phyloP scores from a whole-genome alignment of 2,888 invertebrate species.

The Erebia aethiops region DNA sequence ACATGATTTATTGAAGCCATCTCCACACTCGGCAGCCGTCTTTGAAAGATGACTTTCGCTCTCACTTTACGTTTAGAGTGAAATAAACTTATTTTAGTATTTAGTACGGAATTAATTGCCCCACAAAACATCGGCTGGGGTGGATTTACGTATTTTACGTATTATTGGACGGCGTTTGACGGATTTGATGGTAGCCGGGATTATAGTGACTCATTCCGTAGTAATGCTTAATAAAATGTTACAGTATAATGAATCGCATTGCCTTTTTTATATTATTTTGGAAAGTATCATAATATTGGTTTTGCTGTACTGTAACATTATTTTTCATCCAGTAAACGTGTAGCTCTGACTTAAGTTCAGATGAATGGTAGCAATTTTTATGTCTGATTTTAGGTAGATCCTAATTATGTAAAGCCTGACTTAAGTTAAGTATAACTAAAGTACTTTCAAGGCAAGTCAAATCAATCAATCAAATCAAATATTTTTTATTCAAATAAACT shows the following conservation, averaged over 20 bases:
- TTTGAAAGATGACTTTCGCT: slow-evolving; percentile 47
- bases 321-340: too few relatives aligned
- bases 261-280: neutral
- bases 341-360: too few relatives aligned
- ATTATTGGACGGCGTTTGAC: slow-evolving; percentile 62
- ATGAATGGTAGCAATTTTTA: too few relatives aligned
- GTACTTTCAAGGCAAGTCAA: too few relatives aligned
- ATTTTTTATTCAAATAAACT: too few relatives aligned
- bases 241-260: slow-evolving; percentile 34
- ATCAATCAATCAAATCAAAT: too few relatives aligned
- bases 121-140: slow-evolving; percentile 59
- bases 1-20: slow-evolving; percentile 34
- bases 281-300: too few relatives aligned
- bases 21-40: slow-evolving; percentile 43
- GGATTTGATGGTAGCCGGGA: slow-evolving; percentile 51
- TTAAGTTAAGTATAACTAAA: too few relatives aligned
- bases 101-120: slow-evolving; percentile 73
- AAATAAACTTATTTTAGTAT: slow-evolving; percentile 73
- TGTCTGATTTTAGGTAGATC: too few relatives aligned
- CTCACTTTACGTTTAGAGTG: slow-evolving; percentile 54
- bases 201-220: slow-evolving; percentile 46
- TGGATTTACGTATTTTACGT: slow-evolving; percentile 62
- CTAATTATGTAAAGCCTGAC: too few relatives aligned
- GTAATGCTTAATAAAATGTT: slow-evolving; percentile 41
- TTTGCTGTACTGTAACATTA: too few relatives aligned